phyloP scores from a whole-genome alignment of 2,888 invertebrate species.

The Siphlonurus alternatus region DNA sequence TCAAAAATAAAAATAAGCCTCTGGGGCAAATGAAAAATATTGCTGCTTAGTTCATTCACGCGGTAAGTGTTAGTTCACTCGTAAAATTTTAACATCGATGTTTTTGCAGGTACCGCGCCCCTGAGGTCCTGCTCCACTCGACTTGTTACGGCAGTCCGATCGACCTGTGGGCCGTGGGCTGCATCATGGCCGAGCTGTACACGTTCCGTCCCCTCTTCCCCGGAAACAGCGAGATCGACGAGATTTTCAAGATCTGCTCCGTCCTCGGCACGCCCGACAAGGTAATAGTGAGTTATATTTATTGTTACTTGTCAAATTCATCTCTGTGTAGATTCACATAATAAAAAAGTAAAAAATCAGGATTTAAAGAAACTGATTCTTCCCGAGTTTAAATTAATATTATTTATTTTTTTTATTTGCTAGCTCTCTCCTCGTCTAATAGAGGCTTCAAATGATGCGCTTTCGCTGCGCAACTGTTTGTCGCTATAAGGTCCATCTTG shows the following conservation, averaged over 20 bases:
- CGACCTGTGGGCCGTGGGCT: slow-evolving; percentile 96
- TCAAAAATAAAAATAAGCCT: too few relatives aligned
- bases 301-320: neutral
- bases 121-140: slow-evolving; percentile 87
- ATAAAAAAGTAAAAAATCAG: neutral
- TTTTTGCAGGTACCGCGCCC: slow-evolving; percentile 62
- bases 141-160: slow-evolving; percentile 94
- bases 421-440: too few relatives aligned
- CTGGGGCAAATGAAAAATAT: too few relatives aligned
- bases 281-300: slow-evolving; percentile 29
- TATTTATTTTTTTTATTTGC: too few relatives aligned
- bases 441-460: too few relatives aligned
- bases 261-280: slow-evolving; percentile 83
- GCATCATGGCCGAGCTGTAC: slow-evolving; percentile 94
- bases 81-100: too few relatives aligned
- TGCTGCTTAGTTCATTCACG: too few relatives aligned
- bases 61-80: too few relatives aligned
- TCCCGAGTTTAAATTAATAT: neutral
- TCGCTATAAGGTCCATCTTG: too few relatives aligned
- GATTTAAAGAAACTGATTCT: neutral
- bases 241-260: slow-evolving; percentile 87
- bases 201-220: slow-evolving; percentile 90
- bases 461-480: too few relatives aligned
- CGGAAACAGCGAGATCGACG: slow-evolving; percentile 92
- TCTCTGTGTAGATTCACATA: slow-evolving; percentile 1